These are phyloP conservation scores for Acronicta aceris DNA, from an alignment of 2,888 invertebrate species.

Conservation along the genomic window DNA sequence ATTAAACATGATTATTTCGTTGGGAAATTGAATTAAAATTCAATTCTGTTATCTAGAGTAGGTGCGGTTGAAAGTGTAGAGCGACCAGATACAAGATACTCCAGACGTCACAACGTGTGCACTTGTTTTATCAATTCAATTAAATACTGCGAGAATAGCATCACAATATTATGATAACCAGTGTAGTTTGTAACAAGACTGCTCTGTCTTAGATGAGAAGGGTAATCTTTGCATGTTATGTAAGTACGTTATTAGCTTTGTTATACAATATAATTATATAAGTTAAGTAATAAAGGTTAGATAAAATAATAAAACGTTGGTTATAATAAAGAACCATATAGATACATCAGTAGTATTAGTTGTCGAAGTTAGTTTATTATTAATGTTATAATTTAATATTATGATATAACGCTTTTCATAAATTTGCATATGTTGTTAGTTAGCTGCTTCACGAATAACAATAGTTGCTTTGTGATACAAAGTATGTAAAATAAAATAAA, in stretches of 20 bases:
- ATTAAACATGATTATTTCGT: conserved; percentile 78
- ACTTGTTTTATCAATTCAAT: conserved; percentile 53
- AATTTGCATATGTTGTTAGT: too few species aligned
- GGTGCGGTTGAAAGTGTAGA: conserved; percentile 54
- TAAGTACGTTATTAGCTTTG: conserved; percentile 1
- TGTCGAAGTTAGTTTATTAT: not conserved
- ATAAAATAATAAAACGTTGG: not conserved
- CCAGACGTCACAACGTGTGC: conserved; percentile 44
- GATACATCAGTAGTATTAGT: too few species aligned
- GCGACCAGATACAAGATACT: conserved; percentile 41
- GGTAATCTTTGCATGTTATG: conserved; percentile 7
- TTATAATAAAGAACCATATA: not conserved
- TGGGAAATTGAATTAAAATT: conserved; percentile 77
- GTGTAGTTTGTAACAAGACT: conserved; percentile 21
- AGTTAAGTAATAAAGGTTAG: not conserved
- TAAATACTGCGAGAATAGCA: conserved; percentile 38
- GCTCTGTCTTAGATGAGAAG: conserved; percentile 20
- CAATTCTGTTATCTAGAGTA: conserved; percentile 69
- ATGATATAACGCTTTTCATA: too few species aligned
- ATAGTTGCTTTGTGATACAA: too few species aligned
- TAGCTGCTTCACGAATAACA: too few species aligned
- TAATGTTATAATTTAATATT: too few species aligned
- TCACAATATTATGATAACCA: conserved; percentile 42
- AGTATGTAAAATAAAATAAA: too few species aligned
- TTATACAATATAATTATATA: conserved; percentile 1